Conservation (phyloP, 2,113 vertebrate genomes). For the Prolemur simus region DNA sequence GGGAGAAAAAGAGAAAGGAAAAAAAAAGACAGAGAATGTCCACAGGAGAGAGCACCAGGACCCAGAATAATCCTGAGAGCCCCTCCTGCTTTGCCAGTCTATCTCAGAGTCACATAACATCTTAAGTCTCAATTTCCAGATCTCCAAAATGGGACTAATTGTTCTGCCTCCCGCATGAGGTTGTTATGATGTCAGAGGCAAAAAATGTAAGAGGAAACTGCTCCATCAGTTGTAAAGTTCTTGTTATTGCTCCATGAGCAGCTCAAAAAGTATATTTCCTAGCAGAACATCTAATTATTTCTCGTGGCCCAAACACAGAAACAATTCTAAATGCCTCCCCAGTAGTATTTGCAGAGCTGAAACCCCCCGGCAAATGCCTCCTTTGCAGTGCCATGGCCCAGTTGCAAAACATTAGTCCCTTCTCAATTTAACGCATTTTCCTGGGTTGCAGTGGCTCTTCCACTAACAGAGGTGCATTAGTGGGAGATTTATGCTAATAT, state of each 20-base stretch:
- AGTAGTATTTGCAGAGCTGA: background rate
- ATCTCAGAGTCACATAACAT: background rate
- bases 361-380: background rate
- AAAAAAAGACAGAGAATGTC: background rate
- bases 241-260: background rate
- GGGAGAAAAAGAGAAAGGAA: background rate
- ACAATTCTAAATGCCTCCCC: background rate
- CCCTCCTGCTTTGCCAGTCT: background rate
- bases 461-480: slow-evolving; percentile 83
- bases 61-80: background rate
- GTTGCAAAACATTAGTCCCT: background rate
- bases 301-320: background rate
- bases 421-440: slow-evolving; percentile 73
- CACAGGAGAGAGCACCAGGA: rapidly evolving
- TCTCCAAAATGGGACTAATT: background rate
- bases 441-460: slow-evolving; percentile 75
- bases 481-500: slow-evolving; percentile 86
- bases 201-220: background rate
- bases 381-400: background rate
- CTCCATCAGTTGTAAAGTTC: background rate
- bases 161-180: background rate
- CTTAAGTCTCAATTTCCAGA: background rate
- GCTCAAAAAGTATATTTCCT: background rate
- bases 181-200: background rate
- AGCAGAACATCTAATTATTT: background rate